Percentiles rank a stretch among this genome's conserved stretches.
phyloP scores from a whole-genome alignment of 2,113 vertebrate genomes.

The Carassius auratus region DNA sequence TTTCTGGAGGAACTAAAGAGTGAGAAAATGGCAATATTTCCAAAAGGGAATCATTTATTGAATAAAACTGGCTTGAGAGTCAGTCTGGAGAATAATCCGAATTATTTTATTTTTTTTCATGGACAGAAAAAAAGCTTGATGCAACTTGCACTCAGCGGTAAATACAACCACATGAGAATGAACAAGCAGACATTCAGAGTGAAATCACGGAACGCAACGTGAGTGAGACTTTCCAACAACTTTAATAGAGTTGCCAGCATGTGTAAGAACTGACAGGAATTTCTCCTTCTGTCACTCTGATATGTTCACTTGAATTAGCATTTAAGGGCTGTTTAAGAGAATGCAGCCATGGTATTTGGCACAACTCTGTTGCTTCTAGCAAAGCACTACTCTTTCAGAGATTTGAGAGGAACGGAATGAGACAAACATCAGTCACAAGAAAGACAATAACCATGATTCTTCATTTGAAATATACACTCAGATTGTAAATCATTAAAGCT shows the following conservation, averaged over 20 bases:
- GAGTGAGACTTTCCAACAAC: not conserved
- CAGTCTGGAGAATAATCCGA: not conserved
- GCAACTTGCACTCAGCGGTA: conserved; percentile 17
- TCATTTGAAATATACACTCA: not conserved
- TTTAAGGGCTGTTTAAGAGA: conserved; percentile 62
- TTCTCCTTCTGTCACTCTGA: conserved; percentile 9
- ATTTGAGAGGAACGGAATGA: conserved; percentile 44
- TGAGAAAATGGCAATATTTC: not conserved
- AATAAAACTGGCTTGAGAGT: not conserved
- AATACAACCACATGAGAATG: conserved; percentile 39
- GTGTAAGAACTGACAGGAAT: not conserved
- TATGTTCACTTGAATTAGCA: conserved; percentile 53
- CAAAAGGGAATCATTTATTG: conserved; percentile 37
- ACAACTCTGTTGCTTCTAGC: conserved; percentile 65
- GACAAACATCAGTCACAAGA: not conserved
- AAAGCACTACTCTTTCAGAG: conserved; percentile 59
- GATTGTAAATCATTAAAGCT: not conserved
- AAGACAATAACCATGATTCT: not conserved
- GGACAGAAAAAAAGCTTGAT: conserved; percentile 25
- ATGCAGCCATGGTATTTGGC: conserved; percentile 66
- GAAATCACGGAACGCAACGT: conserved; percentile 2
- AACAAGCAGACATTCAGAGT: conserved; percentile 18
- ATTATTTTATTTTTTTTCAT: not conserved
- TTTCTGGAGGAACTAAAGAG: no score
- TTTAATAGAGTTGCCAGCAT: conserved; percentile 18